phyloP scores from a whole-genome alignment of 2,888 invertebrate genomes.

The Melipona bicolor region DNA sequence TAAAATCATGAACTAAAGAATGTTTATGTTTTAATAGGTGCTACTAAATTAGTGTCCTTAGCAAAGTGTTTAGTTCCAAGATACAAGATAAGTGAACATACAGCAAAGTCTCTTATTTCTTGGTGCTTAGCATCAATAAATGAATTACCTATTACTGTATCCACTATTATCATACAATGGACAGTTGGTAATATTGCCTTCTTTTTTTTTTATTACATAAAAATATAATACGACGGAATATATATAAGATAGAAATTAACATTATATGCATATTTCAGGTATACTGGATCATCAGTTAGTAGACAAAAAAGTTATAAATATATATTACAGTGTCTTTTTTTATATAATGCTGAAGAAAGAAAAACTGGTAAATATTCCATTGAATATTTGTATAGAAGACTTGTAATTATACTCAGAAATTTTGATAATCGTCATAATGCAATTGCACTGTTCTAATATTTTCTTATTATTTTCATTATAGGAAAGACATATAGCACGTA shows the following conservation, averaged over 20 bases:
- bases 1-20: constrained; percentile 10
- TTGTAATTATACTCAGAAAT: constrained; percentile 2
- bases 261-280: constrained; percentile 60
- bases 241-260: neutral
- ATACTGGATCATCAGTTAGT: constrained; percentile 77
- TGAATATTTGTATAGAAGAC: neutral
- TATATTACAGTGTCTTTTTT: constrained; percentile 79
- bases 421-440: neutral
- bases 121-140: constrained; percentile 71
- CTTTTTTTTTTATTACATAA: neutral
- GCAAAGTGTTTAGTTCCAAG: constrained; percentile 79
- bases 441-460: neutral
- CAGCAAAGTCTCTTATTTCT: constrained; percentile 69
- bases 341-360: constrained; percentile 72
- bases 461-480: constrained; percentile 38
- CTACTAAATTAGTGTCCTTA: constrained; percentile 65
- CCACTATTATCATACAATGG: constrained; percentile 75
- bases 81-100: constrained; percentile 61
- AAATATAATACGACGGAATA: neutral
- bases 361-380: constrained; percentile 70
- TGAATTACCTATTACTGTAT: constrained; percentile 69
- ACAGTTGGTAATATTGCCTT: constrained; percentile 68
- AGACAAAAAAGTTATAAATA: constrained; percentile 74
- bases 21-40: constrained; percentile 63
- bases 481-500: constrained; percentile 74